Conservation (phyloP, 92 coral and sea anemone genomes). For the Epizoanthus scotinus region DNA sequence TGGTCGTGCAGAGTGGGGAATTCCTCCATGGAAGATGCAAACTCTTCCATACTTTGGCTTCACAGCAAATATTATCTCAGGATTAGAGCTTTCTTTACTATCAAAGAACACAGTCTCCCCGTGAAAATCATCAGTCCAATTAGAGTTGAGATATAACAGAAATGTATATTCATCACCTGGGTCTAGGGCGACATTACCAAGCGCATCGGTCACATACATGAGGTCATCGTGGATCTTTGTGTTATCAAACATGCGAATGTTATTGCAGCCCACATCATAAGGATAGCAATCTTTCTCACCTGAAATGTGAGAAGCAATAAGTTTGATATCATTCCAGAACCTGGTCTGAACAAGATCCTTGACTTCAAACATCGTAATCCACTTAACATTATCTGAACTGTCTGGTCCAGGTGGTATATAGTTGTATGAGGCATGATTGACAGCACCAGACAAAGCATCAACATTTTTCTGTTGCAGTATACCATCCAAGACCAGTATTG, state of each 20-base stretch:
- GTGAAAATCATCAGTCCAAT: conserved; percentile 82
- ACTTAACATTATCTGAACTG: conserved; percentile 78
- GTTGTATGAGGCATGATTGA: conserved; percentile 56
- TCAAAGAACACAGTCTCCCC: conserved; percentile 85
- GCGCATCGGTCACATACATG: not conserved
- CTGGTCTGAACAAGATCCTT: conserved; percentile 55
- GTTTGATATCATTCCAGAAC: conserved; percentile 61
- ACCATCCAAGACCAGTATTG: conserved; percentile 68
- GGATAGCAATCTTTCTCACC: conserved; percentile 69
- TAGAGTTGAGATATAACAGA: conserved; percentile 71
- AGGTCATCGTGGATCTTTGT: conserved; percentile 79
- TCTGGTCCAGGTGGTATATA: conserved; percentile 58
- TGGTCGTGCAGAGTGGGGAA: conserved; percentile 88
- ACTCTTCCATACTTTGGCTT: conserved; percentile 84
- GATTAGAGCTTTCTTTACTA: conserved; percentile 41
- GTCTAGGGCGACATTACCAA: not conserved
- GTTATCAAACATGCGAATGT: conserved; percentile 65
- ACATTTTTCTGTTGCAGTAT: conserved; percentile 50
- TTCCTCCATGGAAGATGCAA: conserved; percentile 76
- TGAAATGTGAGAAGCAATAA: conserved; percentile 52
- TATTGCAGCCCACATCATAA: conserved; percentile 82
- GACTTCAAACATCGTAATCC: conserved; percentile 80
- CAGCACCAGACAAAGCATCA: conserved; percentile 43
- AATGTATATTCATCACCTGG: conserved; percentile 70
- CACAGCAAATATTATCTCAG: conserved; percentile 79